These are phyloP conservation scores for Morphnarchus princeps DNA, from an alignment of 2,113 vertebrate species.

Conservation along the genomic window DNA sequence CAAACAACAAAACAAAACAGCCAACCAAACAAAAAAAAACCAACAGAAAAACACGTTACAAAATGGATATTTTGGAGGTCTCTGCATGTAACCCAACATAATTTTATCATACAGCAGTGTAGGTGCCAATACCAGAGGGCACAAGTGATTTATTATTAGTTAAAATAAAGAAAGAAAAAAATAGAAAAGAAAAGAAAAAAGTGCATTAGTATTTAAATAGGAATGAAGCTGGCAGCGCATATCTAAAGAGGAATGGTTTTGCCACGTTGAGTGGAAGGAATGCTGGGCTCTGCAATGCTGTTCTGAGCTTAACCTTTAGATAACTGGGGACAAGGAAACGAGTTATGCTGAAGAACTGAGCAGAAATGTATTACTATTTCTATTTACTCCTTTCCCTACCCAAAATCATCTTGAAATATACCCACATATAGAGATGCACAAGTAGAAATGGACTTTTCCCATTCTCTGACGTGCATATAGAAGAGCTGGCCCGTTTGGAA, in stretches of 20 bases:
- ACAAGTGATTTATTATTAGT: not conserved
- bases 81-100: not conserved
- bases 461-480: not conserved
- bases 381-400: not conserved
- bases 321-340: not conserved
- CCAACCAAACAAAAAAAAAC: not conserved
- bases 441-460: not conserved
- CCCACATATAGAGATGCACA: too few species aligned
- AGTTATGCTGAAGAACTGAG: not conserved
- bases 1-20: not conserved
- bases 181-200: not conserved
- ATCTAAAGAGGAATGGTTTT: not conserved
- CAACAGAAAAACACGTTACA: not conserved
- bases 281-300: not conserved
- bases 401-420: not conserved
- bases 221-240: not conserved
- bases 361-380: not conserved
- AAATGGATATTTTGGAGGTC: slow-evolving; percentile 11
- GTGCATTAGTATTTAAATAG: not conserved
- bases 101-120: not conserved
- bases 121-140: not conserved
- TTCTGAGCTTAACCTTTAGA: not conserved
- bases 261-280: not conserved
- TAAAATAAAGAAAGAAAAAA: not conserved
- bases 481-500: not conserved